A percentile compares a stretch with the other conserved stretches of the same genome.
Evolutionary conservation across 53 echinoderm and acorn worm species (phyloP).

Genomic region (Henricia sp.): DNA sequence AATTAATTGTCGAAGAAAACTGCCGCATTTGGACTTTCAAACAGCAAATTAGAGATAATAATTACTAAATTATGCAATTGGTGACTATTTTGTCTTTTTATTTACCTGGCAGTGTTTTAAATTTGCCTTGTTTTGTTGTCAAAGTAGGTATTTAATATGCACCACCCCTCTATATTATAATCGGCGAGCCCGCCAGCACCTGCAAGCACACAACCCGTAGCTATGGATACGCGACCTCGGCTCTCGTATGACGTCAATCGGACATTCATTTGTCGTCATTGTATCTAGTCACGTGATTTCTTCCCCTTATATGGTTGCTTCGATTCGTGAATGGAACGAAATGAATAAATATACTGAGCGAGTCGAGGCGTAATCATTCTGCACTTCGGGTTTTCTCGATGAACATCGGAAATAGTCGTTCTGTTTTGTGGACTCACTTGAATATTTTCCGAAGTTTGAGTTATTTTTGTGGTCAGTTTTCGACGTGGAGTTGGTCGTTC

Average conservation of each 20-base stretch:
- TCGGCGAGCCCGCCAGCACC: slow-evolving; percentile 43
- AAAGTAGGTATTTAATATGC: slow-evolving; percentile 2
- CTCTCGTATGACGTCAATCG: slow-evolving; percentile 87
- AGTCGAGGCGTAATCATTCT: slow-evolving; percentile 68
- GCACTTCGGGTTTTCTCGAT: slow-evolving; percentile 84
- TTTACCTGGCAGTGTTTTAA: neutral
- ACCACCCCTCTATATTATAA: slow-evolving; percentile 21
- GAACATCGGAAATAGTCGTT: slow-evolving; percentile 81
- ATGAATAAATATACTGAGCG: slow-evolving; percentile 58
- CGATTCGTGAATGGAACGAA: slow-evolving; percentile 36
- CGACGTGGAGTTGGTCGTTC: slow-evolving; percentile 48
- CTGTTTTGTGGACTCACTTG: slow-evolving; percentile 35
- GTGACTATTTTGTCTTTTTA: neutral
- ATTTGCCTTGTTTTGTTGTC: neutral
- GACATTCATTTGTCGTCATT: slow-evolving; percentile 62
- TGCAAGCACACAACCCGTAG: slow-evolving; percentile 41
- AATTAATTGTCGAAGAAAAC: neutral
- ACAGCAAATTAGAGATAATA: neutral
- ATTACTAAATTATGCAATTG: neutral
- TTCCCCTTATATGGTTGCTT: slow-evolving; percentile 38
- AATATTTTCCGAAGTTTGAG: slow-evolving; percentile 62
- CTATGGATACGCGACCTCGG: slow-evolving; percentile 49
- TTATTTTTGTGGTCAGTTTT: slow-evolving; percentile 37
- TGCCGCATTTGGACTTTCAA: neutral
- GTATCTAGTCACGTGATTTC: slow-evolving; percentile 34